These are phyloP conservation scores for Drosophila seclusa DNA, from an alignment of 2,888 invertebrate genomes.

Conservation along the genomic window DNA sequence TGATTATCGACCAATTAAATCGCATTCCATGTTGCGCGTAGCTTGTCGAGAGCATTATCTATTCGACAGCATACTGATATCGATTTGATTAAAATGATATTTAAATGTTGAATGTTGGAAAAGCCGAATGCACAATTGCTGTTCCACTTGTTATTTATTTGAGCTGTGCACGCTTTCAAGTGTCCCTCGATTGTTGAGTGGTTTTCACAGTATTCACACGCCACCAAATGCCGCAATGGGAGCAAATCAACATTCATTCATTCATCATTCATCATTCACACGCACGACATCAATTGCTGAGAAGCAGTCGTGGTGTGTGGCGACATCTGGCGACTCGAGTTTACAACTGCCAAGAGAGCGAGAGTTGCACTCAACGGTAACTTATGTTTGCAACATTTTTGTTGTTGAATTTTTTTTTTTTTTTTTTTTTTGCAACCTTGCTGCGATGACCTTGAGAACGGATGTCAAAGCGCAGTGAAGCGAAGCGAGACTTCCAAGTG, in stretches of 20 bases:
- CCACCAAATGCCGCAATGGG: constrained; percentile 18
- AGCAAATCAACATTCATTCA: constrained; percentile 15
- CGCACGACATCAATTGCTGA: constrained; percentile 37
- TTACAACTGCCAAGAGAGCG: neutral
- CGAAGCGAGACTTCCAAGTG: constrained; percentile 30
- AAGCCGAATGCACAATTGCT: constrained; percentile 41
- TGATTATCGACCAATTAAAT: neutral
- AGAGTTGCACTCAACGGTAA: constrained; percentile 11
- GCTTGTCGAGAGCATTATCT: neutral
- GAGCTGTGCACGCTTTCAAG: constrained; percentile 3
- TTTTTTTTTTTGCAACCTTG: constrained; percentile 4
- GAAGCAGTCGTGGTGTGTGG: constrained; percentile 21
- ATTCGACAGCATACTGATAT: neutral
- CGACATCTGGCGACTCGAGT: constrained; percentile 45
- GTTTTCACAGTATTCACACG: constrained; percentile 39
- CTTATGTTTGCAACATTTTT: constrained; percentile 16
- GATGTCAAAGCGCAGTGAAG: constrained; percentile 41
- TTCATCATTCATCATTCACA: constrained; percentile 30
- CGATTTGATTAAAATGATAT: neutral
- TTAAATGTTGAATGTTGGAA: constrained; percentile 16
- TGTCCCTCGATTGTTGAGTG: constrained; percentile 1
- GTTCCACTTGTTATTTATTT: constrained; percentile 23
- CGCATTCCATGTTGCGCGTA: neutral
- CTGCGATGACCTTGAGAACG: constrained; percentile 45
- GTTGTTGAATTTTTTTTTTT: neutral